A percentile compares a stretch with the other conserved stretches of the same genome.
phyloP scores from a whole-genome alignment of 2,113 vertebrate species.

The Phoenicopterus ruber region DNA sequence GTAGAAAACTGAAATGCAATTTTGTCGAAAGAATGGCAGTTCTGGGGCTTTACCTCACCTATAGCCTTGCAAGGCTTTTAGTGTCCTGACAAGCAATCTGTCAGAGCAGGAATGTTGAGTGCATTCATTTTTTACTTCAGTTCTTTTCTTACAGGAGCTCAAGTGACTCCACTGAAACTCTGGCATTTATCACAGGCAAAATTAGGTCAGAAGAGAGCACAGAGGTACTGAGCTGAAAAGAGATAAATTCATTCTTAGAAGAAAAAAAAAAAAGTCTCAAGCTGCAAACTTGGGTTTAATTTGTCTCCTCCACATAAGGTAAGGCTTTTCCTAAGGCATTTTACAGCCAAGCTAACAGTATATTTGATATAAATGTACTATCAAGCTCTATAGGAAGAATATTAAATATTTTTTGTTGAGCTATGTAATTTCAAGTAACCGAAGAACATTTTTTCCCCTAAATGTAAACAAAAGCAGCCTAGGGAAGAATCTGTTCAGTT shows the following conservation, averaged over 20 bases:
- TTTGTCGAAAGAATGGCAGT: conserved; percentile 33
- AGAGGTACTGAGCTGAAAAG: conserved; percentile 47
- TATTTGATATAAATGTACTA: background rate
- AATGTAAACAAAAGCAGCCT: background rate
- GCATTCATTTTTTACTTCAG: conserved; percentile 54
- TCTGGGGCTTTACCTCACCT: conserved; percentile 54
- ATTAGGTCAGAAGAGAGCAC: conserved; percentile 56
- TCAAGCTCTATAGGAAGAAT: background rate
- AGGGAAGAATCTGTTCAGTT: background rate
- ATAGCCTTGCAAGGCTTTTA: conserved; percentile 51
- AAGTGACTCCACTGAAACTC: conserved; percentile 55
- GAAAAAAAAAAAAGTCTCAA: background rate
- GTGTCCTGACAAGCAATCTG: conserved; percentile 55
- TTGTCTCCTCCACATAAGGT: conserved; percentile 3
- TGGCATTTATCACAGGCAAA: conserved; percentile 65
- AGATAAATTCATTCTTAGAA: conserved; percentile 37
- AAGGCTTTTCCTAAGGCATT: conserved; percentile 33
- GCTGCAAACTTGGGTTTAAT: conserved; percentile 25
- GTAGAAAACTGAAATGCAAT: conserved; percentile 28
- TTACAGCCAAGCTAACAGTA: background rate
- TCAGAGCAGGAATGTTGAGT: conserved; percentile 63
- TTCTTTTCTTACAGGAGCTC: conserved; percentile 59
- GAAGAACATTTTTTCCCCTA: background rate
- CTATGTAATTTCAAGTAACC: background rate
- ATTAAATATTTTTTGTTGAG: background rate